A percentile compares a stretch with the other conserved stretches of the same genome.
Conservation (phyloP, 2,113 vertebrate species). For the Melanerpes formicivorus region DNA sequence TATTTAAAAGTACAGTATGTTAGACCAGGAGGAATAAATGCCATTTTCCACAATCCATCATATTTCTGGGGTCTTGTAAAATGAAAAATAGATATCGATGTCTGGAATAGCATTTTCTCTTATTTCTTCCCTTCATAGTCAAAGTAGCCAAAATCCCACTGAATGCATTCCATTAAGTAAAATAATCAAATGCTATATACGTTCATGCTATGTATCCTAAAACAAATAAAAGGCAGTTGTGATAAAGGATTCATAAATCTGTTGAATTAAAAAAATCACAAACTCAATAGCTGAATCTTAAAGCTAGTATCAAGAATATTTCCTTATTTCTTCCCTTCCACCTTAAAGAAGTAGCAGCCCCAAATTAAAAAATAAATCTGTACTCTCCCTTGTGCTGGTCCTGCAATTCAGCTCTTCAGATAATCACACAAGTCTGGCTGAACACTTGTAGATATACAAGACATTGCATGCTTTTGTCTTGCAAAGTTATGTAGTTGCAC, state of each 20-base stretch:
- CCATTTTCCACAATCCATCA: neutral
- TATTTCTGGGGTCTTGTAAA: neutral
- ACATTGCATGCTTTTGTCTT: neutral
- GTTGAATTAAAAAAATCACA: slow-evolving; percentile 3
- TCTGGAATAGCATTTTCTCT: neutral
- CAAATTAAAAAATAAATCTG: neutral
- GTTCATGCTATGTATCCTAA: neutral
- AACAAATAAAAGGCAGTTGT: neutral
- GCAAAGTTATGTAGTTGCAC: neutral
- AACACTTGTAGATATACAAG: neutral
- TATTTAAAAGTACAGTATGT: slow-evolving; percentile 13
- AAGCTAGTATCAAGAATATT: neutral
- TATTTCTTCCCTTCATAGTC: neutral
- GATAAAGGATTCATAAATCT: neutral
- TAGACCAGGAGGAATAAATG: neutral
- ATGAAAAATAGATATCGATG: neutral
- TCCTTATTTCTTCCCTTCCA: neutral
- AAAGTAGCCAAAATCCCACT: neutral
- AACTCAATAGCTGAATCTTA: neutral
- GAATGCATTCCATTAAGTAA: neutral
- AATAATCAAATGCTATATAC: neutral
- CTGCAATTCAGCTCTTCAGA: neutral
- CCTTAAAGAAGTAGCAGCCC: neutral
- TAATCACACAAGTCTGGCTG: neutral
- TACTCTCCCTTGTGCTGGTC: neutral